These are phyloP conservation scores for Eurystomus glaucurus DNA, from an alignment of 2,797 vertebrate species.

Conservation along the genomic window DNA sequence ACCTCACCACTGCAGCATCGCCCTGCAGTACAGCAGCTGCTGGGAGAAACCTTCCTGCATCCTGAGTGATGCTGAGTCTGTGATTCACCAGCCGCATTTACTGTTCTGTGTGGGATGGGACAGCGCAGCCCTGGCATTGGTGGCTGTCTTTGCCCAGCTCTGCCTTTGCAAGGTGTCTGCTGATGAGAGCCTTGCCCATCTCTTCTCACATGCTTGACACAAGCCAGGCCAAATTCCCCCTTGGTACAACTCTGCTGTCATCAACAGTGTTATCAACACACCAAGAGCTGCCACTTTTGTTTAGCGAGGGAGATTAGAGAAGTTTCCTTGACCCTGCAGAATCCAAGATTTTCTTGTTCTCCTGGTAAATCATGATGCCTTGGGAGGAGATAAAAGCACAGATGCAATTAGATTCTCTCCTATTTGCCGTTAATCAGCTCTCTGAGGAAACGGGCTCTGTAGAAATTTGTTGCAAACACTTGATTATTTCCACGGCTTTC, in stretches of 20 bases:
- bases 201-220: fast-evolving
- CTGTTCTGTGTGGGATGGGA: not conserved
- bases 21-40: not conserved
- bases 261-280: not conserved
- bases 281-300: not conserved
- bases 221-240: not conserved
- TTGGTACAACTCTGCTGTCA: not conserved
- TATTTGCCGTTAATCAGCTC: not conserved
- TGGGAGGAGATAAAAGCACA: not conserved
- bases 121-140: fast-evolving
- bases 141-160: not conserved
- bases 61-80: not conserved
- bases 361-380: not conserved
- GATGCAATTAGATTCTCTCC: not conserved
- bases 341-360: not conserved
- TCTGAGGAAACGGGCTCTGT: not conserved
- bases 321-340: not conserved
- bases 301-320: not conserved
- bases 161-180: not conserved
- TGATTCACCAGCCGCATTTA: not conserved
- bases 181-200: not conserved
- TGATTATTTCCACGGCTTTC: not conserved
- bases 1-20: not conserved
- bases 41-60: not conserved
- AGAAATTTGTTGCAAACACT: not conserved